Evolutionary conservation across 2,113 vertebrate species (phyloP).

Genomic region (Bubo blakistoni): DNA sequence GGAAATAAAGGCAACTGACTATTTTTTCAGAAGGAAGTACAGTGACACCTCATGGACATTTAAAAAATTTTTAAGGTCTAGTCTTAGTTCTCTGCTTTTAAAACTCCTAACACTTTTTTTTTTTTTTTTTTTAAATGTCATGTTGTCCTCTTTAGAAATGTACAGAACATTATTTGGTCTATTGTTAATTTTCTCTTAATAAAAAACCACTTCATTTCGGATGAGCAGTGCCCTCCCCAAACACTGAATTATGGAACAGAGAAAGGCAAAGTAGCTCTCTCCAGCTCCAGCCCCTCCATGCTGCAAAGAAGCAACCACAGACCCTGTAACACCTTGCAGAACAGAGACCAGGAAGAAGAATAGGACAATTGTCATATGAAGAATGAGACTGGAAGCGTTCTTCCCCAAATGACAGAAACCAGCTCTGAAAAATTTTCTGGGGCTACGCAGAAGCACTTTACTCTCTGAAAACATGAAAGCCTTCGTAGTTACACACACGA

Average conservation of each 20-base stretch:
- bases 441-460: not conserved
- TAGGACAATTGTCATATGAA: not conserved
- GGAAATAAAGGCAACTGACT: not conserved
- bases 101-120: not conserved
- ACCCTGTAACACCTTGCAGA: not conserved
- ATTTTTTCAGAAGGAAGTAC: not conserved
- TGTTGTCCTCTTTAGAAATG: not conserved
- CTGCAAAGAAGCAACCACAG: not conserved
- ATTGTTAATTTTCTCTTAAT: not conserved
- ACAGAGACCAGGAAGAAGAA: not conserved
- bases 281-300: not conserved
- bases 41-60: conserved; percentile 47
- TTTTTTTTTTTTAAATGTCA: not conserved
- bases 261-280: not conserved
- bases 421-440: not conserved
- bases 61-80: not conserved
- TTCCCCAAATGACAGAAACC: not conserved
- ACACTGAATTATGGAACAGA: not conserved
- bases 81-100: not conserved
- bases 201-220: not conserved
- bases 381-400: not conserved
- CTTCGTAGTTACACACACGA: not conserved
- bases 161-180: not conserved
- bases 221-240: not conserved
- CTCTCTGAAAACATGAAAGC: not conserved